Evolutionary conservation across 2,797 vertebrate genomes (phyloP).

Genomic region (Corythornis leucogaster): DNA sequence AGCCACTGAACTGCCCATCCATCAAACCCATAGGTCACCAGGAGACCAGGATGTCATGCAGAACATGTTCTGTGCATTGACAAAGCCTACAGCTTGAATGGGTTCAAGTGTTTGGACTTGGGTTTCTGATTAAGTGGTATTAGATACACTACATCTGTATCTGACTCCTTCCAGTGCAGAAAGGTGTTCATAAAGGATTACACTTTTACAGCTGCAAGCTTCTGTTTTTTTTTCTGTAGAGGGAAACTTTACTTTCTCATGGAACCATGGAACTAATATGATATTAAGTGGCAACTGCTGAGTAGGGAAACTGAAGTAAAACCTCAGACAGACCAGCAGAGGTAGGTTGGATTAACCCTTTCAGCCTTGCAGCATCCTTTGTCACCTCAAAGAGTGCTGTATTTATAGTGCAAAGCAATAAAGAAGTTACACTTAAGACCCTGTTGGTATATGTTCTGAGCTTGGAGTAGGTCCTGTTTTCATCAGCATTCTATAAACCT

Average conservation of each 20-base stretch:
- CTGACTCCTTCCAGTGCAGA: background rate
- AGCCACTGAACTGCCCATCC: no score
- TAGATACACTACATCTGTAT: background rate
- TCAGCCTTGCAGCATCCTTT: background rate
- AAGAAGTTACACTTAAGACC: background rate
- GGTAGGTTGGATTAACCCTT: background rate
- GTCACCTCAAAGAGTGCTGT: background rate
- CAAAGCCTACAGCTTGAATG: background rate
- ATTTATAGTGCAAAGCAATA: background rate
- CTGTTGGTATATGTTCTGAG: background rate
- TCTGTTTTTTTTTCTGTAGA: background rate
- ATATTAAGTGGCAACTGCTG: background rate
- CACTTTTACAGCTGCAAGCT: background rate
- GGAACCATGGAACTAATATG: background rate
- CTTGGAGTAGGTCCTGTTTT: background rate
- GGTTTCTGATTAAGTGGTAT: background rate
- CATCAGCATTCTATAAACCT: background rate
- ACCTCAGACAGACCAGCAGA: background rate
- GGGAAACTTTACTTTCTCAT: background rate
- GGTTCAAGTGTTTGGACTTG: background rate
- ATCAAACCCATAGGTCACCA: no score
- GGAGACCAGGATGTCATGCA: no score
- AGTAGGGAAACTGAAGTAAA: background rate
- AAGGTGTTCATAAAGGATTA: background rate
- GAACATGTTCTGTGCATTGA: background rate